These are phyloP conservation scores for Aphelinus atriplicis DNA, from an alignment of 1,140 invertebrate genomes.

Conservation along the genomic window DNA sequence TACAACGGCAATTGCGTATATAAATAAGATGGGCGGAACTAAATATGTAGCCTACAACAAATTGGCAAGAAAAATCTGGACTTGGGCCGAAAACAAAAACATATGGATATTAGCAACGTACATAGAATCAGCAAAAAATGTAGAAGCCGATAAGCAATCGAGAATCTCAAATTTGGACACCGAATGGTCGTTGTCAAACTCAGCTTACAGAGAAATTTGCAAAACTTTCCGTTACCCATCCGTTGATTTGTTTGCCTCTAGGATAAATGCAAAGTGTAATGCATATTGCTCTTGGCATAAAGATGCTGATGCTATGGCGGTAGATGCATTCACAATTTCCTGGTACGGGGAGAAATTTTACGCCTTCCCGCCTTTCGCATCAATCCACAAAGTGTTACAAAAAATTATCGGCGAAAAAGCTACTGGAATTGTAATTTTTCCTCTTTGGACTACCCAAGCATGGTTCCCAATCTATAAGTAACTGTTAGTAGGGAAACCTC, in stretches of 20 bases:
- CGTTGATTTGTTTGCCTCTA: slow-evolving; percentile 27
- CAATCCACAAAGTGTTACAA: neutral
- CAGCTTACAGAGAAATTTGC: neutral
- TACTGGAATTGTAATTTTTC: too few species aligned
- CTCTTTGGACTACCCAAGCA: too few species aligned
- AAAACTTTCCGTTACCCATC: neutral
- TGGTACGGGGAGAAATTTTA: slow-evolving; percentile 10
- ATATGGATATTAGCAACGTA: slow-evolving; percentile 32
- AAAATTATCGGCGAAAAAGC: too few species aligned
- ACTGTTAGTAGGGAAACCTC: too few species aligned
- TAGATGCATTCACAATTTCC: slow-evolving; percentile 23
- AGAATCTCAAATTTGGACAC: slow-evolving; percentile 1
- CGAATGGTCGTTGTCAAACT: slow-evolving; percentile 8
- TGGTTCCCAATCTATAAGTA: too few species aligned
- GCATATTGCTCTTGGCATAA: slow-evolving; percentile 7
- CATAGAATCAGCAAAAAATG: slow-evolving; percentile 27
- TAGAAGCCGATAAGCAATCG: slow-evolving; percentile 21
- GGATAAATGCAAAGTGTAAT: slow-evolving; percentile 19
- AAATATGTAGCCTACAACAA: slow-evolving; percentile 10
- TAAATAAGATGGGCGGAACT: slow-evolving; percentile 18
- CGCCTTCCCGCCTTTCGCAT: neutral
- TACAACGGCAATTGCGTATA: slow-evolving; percentile 21
- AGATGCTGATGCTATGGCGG: neutral
- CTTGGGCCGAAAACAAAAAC: slow-evolving; percentile 27
- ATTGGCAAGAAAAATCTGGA: slow-evolving; percentile 32